Percentiles rank a stretch among this genome's conserved stretches.
These are phyloP conservation scores for Drosophila dunni DNA, from an alignment of 1,140 invertebrate genomes.

Conservation along the genomic window DNA sequence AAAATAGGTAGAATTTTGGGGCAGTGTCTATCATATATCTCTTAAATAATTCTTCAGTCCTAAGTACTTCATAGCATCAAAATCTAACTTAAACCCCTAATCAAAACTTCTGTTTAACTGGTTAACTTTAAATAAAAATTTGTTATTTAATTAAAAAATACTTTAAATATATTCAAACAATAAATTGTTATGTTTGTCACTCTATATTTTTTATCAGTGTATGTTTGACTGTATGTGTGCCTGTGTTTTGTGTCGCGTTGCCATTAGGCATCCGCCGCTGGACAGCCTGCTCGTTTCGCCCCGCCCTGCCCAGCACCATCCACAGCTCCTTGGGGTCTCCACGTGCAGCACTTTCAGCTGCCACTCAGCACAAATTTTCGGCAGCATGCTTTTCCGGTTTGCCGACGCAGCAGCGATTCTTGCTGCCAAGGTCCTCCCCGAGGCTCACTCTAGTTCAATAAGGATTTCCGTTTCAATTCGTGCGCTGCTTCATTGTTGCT, in stretches of 20 bases:
- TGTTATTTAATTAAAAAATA: too few species aligned
- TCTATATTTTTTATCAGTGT: neutral
- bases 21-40: too few species aligned
- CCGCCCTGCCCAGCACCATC: neutral
- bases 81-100: too few species aligned
- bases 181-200: too few species aligned
- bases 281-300: slow-evolving; percentile 32
- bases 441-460: slow-evolving; percentile 73
- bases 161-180: too few species aligned
- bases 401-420: slow-evolving; percentile 59
- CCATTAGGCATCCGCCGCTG: slow-evolving; percentile 73
- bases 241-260: slow-evolving; percentile 64
- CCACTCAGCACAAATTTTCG: slow-evolving; percentile 79
- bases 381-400: slow-evolving; percentile 79
- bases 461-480: slow-evolving; percentile 82
- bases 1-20: too few species aligned
- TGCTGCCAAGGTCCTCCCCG: slow-evolving; percentile 30
- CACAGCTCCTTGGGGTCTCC: neutral
- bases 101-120: too few species aligned
- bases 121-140: too few species aligned
- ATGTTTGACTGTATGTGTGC: slow-evolving; percentile 44
- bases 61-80: too few species aligned
- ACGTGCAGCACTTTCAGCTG: slow-evolving; percentile 57
- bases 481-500: slow-evolving; percentile 68
- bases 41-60: too few species aligned